Evolutionary conservation across 2,113 vertebrate genomes (phyloP), one percentile per base, ranked within the genome.

Genomic region (Motacilla tschutschensis): DNA sequence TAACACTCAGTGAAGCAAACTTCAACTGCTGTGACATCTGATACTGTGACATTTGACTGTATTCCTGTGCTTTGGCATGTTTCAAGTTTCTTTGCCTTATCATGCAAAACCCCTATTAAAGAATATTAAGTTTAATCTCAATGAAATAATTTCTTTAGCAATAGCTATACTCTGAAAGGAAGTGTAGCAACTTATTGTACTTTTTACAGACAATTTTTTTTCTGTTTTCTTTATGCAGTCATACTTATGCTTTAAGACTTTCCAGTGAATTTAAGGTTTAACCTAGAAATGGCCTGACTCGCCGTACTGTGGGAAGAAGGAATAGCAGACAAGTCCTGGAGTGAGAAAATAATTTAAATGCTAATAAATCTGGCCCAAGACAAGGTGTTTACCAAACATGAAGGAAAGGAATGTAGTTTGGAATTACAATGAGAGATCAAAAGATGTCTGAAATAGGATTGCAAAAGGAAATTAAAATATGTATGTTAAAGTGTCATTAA

Each of bases 311-410:
- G 46, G n/a, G 77, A 80, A 83, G 82, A 76, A 83, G 10, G 58
- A 46, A 40, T 40, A 74, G 31, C 64, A 60, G 64, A 83, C 46
- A 81, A 90, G 84, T 80, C 69, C 57, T 71, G 72, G 76, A 89
- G 89, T 87, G 81, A 90, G 76, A 87, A 93, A 89, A 89, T 85
- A 93, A 94, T 93, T 93, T 93, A 93, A 93, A 93, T 93, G 89
- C 54, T 91, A 94, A 94, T 93, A 80, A 93, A 85, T 57, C 38
- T 95, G 90, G 84, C 62, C 58, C 40, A 64, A 89, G 82, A 20
- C 72, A 91, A 93, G 54, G 57, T 94, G 84, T 95, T 93, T 94
- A 87, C 84, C 58, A 95, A 94, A 90, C 76, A 54, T 24, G 82
- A 78, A 87, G 62, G 29, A 26, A 90, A 91, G 65, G 75, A 87